Percentiles rank a stretch among this genome's conserved stretches.
Evolutionary conservation across 2,888 invertebrate species (phyloP).

Genomic region (Spodoptera picta): DNA sequence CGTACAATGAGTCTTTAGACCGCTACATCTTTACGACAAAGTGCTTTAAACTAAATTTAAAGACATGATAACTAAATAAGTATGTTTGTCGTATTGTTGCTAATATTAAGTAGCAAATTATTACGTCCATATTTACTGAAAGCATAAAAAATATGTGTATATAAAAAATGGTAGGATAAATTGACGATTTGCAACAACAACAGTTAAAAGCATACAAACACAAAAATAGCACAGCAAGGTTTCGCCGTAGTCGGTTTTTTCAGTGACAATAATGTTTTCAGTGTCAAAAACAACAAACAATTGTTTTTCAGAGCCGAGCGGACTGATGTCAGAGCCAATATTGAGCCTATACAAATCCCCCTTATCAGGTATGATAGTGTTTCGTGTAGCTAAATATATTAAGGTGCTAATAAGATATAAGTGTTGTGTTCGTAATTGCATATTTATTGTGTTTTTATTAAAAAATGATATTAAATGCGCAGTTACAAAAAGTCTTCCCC

Average conservation of each 20-base stretch:
- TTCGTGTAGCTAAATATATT: conserved; percentile 34
- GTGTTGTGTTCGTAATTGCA: conserved; percentile 12
- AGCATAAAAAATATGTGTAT: too few species aligned
- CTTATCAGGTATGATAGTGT: conserved; percentile 79
- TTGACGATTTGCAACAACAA: not conserved
- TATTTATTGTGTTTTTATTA: conserved; percentile 16
- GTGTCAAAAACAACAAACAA: conserved; percentile 49
- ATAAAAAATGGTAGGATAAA: too few species aligned
- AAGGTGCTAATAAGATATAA: conserved; percentile 36
- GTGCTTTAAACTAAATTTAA: conserved; percentile 47
- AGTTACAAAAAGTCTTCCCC: too few species aligned
- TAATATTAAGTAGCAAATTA: too few species aligned
- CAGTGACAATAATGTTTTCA: conserved; percentile 16
- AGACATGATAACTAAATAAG: conserved; percentile 19
- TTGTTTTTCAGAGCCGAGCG: conserved; percentile 82
- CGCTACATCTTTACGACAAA: conserved; percentile 38
- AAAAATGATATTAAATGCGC: conserved; percentile 1
- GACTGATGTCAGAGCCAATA: conserved; percentile 84
- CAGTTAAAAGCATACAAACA: not conserved
- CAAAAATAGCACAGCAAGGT: not conserved
- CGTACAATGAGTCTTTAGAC: conserved; percentile 31
- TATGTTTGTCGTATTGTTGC: too few species aligned
- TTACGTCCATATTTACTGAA: too few species aligned
- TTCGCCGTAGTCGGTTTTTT: conserved; percentile 38
- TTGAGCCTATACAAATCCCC: conserved; percentile 87